Conservation (phyloP, 2,113 vertebrate species). For the Dasypus novemcinctus region DNA sequence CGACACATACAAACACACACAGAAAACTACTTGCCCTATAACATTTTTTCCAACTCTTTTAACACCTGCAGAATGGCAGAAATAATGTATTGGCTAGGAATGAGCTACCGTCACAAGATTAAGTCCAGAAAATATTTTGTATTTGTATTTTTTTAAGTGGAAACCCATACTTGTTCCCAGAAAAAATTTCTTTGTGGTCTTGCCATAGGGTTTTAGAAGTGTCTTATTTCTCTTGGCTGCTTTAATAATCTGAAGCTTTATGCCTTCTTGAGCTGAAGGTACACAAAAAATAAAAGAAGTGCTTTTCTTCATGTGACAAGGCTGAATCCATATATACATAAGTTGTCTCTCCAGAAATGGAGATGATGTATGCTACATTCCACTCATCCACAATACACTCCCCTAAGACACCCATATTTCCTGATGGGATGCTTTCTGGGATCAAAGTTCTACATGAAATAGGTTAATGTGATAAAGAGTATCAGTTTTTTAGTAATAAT, state of each 20-base stretch:
- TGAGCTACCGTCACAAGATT: not conserved
- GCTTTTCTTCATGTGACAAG: not conserved
- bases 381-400: not conserved
- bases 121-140: not conserved
- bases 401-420: not conserved
- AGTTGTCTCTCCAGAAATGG: not conserved
- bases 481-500: not conserved
- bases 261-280: not conserved
- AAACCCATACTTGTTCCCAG: not conserved
- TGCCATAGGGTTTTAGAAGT: not conserved
- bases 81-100: not conserved
- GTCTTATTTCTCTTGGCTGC: constrained; percentile 13
- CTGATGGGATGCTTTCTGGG: not conserved
- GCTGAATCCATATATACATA: not conserved
- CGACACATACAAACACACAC: not conserved
- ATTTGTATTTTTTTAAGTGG: constrained; percentile 26
- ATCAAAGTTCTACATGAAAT: not conserved
- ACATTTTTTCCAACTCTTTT: constrained; percentile 2
- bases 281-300: not conserved
- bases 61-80: constrained; percentile 8
- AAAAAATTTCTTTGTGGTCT: constrained; percentile 13
- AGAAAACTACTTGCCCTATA: not conserved
- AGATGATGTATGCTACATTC: not conserved
- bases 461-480: not conserved
- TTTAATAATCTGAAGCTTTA: not conserved